Percentiles rank a stretch among this genome's conserved stretches.
phyloP scores from a whole-genome alignment of 2,113 vertebrate species.

The Tenebrosternarchus preto region DNA sequence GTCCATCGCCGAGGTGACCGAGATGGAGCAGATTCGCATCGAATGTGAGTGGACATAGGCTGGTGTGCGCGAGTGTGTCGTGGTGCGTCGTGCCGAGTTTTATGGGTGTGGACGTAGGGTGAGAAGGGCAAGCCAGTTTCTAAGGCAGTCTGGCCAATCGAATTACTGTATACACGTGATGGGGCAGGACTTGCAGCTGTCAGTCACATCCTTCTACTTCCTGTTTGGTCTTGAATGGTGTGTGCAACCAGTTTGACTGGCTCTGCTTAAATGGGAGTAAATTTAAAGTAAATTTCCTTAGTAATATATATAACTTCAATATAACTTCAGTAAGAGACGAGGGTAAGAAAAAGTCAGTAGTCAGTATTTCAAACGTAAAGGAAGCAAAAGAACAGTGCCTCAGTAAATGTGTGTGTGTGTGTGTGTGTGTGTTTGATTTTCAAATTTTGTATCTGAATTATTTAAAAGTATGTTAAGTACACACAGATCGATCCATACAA shows the following conservation, averaged over 20 bases:
- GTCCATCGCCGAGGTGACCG: conserved; percentile 94
- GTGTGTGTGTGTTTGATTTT: too few species aligned
- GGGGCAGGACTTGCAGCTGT: conserved; percentile 1
- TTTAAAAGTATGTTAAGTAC: not conserved
- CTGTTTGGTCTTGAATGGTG: too few species aligned
- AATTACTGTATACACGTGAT: not conserved
- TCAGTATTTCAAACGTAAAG: too few species aligned
- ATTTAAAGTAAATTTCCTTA: too few species aligned
- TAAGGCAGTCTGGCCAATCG: not conserved
- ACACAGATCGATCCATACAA: not conserved
- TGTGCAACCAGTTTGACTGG: too few species aligned
- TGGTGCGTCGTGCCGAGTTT: not conserved
- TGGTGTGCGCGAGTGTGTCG: not conserved
- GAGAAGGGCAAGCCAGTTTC: too few species aligned
- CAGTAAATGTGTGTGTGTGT: too few species aligned
- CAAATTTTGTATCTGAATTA: too few species aligned
- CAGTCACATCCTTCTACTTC: too few species aligned
- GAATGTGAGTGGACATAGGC: conserved; percentile 82
- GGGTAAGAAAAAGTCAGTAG: not conserved
- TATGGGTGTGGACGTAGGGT: not conserved
- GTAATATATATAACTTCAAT: too few species aligned
- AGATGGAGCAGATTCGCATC: conserved; percentile 98
- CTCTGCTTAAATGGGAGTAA: not conserved
- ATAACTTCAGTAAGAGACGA: too few species aligned
- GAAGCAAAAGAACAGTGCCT: too few species aligned